Conservation (phyloP, 2,888 invertebrate species). For the Ichneumoninae sp. region DNA sequence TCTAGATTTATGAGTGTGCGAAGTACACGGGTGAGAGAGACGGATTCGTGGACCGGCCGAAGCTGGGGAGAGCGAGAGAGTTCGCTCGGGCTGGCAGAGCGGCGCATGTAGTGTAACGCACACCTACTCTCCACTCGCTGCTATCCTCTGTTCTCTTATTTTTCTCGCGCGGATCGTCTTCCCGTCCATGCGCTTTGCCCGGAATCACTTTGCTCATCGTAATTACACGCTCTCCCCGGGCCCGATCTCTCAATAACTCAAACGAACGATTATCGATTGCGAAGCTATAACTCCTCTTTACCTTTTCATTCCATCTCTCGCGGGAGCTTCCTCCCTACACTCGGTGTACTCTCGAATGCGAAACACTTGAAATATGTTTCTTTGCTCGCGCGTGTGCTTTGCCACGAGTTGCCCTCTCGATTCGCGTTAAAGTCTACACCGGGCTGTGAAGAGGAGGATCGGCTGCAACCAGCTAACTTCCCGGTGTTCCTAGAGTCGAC, state of each 20-base stretch:
- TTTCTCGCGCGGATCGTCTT: constrained; percentile 46
- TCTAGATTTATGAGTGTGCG: constrained; percentile 83
- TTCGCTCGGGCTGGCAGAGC: constrained; percentile 51
- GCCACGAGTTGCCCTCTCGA: background rate
- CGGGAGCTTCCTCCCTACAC: constrained; percentile 44
- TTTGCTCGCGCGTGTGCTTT: background rate
- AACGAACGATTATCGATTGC: constrained; percentile 75
- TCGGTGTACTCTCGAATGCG: constrained; percentile 1
- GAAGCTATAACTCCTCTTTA: constrained; percentile 65
- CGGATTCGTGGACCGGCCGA: background rate
- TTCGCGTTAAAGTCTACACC: background rate
- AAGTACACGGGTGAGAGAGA: constrained; percentile 67
- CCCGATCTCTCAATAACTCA: constrained; percentile 82
- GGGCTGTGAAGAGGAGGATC: background rate
- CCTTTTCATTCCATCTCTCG: constrained; percentile 59
- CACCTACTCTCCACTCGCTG: constrained; percentile 45
- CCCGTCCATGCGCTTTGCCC: constrained; percentile 44
- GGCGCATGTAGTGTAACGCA: background rate
- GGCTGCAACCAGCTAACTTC: background rate
- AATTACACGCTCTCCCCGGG: constrained; percentile 77
- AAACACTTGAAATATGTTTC: background rate
- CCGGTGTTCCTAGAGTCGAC: background rate
- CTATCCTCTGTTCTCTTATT: constrained; percentile 40
- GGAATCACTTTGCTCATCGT: constrained; percentile 81
- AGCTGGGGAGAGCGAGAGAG: constrained; percentile 63